Base-by-base conservation (phyloP, 2,797 vertebrate genomes). In the Artibeus lituratus region DNA sequence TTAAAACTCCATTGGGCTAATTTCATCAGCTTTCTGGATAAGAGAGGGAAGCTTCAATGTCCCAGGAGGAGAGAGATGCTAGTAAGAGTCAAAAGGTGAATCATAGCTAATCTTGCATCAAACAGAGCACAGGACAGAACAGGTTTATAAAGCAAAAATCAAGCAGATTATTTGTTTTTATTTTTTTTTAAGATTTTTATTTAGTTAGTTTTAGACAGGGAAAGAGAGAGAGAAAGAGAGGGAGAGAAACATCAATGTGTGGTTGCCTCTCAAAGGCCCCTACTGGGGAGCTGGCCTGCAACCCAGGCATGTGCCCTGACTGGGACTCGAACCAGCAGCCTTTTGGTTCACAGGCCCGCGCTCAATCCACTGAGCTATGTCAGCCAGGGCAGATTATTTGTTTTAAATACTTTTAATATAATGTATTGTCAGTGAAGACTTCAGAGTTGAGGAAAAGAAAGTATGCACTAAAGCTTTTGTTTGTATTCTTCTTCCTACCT, bases 11-110 rank as follows among this genome's bases (percentile, higher is more conserved):
- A 87, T 35, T 69, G 93, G 49, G 42, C 47, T 77, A 62, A 53
- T 10, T 26, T 76, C 80, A 76, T 53, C 55, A 86, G 29, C 78
- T 78, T 92, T 97, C 53, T 86, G n/a, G 62, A 92, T 95, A 94
- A 51, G 10, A 90, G 10, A 74, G 0, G 8, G 26, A 90, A 82
- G 5, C 37, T 85, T 91, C 72, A 83, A 70, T 24, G 77, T 80
- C 37, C 24, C n/a, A 37, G 3, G 21, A 11, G 2, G 16, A 89
- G 35, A 49, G 42, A 39, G 35, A 89, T 19, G n/a, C n/a, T 84
- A 88, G 6, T 26, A 42, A 85, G 44, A 91, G 24, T 96, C 42
- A 39, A 87, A 95, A 81, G 70, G 44, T 81, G 29, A 81, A 39
- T 59, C 49, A 90, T 0, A 90, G 29, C 22, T 90, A 73, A 81